Base-by-base conservation (phyloP, 2,888 invertebrate species). In the Euphydryas editha region DNA sequence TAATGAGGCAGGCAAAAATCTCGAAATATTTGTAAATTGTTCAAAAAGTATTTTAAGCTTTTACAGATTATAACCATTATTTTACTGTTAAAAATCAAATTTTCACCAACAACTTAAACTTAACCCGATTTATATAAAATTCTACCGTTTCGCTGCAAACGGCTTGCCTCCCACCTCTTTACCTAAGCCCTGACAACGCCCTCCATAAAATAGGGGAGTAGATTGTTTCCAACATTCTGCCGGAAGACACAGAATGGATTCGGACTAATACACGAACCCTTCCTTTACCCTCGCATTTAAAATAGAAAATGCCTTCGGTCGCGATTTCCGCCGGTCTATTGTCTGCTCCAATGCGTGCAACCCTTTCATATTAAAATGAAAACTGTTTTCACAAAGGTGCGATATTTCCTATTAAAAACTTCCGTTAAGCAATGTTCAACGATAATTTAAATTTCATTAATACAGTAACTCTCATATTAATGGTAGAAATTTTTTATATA, bases 221-320 rank as follows among this genome's bases (percentile, higher is more conserved):
- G 84, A 90, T 88, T 88, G 87, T 86, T 88, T 81, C 81, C 81
- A 85, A 85, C 86, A 85, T 84, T 85, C 80, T 75, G 78, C 81
- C 82, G 86, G 87, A 88, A 87, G 83, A 85, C 81, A 79, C 76
- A 73, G 83, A 89, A 90, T 88, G 86, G 87, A 89, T 88, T 88
- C 84, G 80, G 86, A 88, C 87, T 88, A 86, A 88, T 84, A 83
- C 81, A 77, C 75, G 77, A 81, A 82, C 85, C 88, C 86, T 83
- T 80, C 81, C 80, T 76, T 70, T 65, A 83, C 87, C 90, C 90
- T 86, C 84, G 75, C 82, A 86, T 87, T 63, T 58, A 85, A 89
- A 90, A 87, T 84, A 82, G 87, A 84, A 85, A 85, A 88, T 87
- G 78, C 85, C 85, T 84, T 86, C 81, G 81, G 83, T 83, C 76